These are phyloP conservation scores for Argopecten irradians DNA, from an alignment of 1,140 invertebrate species.

Conservation along the genomic window DNA sequence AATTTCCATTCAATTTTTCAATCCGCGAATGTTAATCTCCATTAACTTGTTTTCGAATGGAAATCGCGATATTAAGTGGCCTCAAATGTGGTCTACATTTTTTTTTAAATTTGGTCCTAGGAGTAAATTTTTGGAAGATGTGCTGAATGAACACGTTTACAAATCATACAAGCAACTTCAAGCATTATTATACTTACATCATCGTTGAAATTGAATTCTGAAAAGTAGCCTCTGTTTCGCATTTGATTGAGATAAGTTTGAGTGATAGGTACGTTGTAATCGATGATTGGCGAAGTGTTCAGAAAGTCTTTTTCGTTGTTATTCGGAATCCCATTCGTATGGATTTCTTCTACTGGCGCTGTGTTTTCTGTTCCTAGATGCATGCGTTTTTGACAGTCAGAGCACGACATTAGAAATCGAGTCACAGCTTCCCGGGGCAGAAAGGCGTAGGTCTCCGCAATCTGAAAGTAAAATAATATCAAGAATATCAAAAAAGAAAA, in stretches of 20 bases:
- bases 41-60: no score
- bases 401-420: slow-evolving; percentile 93
- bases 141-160: no score
- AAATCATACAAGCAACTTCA: no score
- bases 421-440: slow-evolving; percentile 96
- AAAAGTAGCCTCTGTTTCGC: slow-evolving; percentile 58
- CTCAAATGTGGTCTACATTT: no score
- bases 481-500: no score
- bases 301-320: slow-evolving; percentile 36
- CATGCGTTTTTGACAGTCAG: slow-evolving; percentile 93
- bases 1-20: no score
- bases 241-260: slow-evolving; percentile 89
- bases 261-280: slow-evolving; percentile 90
- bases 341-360: slow-evolving; percentile 50
- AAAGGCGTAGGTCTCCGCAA: slow-evolving; percentile 96
- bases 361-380: slow-evolving; percentile 79
- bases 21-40: no score
- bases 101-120: no score
- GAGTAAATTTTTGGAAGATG: no score
- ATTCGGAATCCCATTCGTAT: slow-evolving; percentile 49
- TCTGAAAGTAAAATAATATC: slow-evolving; percentile 83
- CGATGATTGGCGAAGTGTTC: slow-evolving; percentile 78
- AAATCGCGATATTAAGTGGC: no score
- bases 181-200: slow-evolving; percentile 54
- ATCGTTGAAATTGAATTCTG: slow-evolving; percentile 54